These are phyloP conservation scores for Hippopotamyrus pictus DNA, from an alignment of 2,797 vertebrate genomes.

Conservation along the genomic window DNA sequence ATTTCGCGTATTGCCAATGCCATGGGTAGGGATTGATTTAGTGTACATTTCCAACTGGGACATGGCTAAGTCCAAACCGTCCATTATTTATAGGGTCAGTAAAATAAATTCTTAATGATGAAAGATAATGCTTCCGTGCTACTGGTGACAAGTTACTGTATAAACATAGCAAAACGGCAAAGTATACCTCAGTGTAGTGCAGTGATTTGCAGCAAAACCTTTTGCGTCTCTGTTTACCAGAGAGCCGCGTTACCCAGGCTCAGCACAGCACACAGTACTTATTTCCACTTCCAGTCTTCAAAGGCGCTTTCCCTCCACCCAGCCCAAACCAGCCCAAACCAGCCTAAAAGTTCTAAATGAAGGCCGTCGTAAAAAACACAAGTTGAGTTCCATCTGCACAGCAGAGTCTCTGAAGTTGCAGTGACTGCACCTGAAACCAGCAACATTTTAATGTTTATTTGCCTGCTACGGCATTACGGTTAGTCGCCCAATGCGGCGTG, in stretches of 20 bases:
- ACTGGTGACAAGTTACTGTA: neutral
- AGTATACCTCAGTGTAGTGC: neutral
- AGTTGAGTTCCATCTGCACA: neutral
- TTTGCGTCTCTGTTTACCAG: neutral
- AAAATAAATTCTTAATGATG: neutral
- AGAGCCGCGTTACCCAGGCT: neutral
- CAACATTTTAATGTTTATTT: conserved; percentile 10
- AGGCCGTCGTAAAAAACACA: conserved; percentile 9
- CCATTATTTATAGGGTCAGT: neutral
- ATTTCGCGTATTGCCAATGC: neutral
- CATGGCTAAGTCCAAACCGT: neutral
- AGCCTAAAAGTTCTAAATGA: conserved; percentile 13
- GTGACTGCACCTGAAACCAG: neutral
- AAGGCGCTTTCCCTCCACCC: neutral
- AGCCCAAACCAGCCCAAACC: neutral
- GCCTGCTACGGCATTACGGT: neutral
- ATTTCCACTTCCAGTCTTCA: neutral
- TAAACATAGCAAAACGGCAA: neutral
- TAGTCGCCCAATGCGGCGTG: too few relatives aligned
- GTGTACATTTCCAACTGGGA: neutral
- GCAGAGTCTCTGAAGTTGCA: neutral
- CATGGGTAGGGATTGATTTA: neutral
- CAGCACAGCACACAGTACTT: neutral
- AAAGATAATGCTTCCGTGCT: neutral
- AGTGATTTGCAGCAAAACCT: neutral